Evolutionary conservation across 1,140 invertebrate genomes (phyloP), one percentile per base, ranked within the genome.

Genomic region (Bombus waltoni): DNA sequence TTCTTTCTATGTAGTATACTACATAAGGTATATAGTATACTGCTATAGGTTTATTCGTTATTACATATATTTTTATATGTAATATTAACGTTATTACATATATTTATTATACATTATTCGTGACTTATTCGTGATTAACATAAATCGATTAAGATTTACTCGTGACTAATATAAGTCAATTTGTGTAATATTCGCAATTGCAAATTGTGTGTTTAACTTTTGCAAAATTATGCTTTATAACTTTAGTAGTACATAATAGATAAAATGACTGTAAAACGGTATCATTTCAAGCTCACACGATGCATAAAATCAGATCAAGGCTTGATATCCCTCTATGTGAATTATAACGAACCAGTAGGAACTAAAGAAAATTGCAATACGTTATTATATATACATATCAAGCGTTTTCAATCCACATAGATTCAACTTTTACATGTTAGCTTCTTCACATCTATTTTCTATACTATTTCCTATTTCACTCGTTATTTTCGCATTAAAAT

Each of bases 301-400:
- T 59, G 68, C 57, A 73, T 82, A 74, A 59, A 72, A 82, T 53
- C 47, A 74, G 71, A 73, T 82, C 47, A 59, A 82, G 53, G 57
- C 22, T 73, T 72, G 40, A 62, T 73, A 44, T 82, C 40, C 47
- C n/a, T 59, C 47, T 22, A 57, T 28, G n/a, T 73, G 62, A 74
- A 82, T 72, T 59, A 42, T 32, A 62, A 38, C 35, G 80, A 72
- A 65, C 28, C 18, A 72, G 70, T 82, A 74, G n/a, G 68, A 74
- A 82, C 38, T 74, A 44, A 44, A 65, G 80, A 81, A 72, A 62
- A 73, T 74, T 82, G 38, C 66, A 47, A 38, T 18, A 3, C 53
- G 25, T 76, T 40, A 9, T 22, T 35, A 35, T 71, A 59, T 59
- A 15, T 47, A 47, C 28, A 71, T 22, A 40, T 28, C 13, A 28